Evolutionary conservation across 2,797 vertebrate species (phyloP).

Genomic region (Philypnodon macrostomus): DNA sequence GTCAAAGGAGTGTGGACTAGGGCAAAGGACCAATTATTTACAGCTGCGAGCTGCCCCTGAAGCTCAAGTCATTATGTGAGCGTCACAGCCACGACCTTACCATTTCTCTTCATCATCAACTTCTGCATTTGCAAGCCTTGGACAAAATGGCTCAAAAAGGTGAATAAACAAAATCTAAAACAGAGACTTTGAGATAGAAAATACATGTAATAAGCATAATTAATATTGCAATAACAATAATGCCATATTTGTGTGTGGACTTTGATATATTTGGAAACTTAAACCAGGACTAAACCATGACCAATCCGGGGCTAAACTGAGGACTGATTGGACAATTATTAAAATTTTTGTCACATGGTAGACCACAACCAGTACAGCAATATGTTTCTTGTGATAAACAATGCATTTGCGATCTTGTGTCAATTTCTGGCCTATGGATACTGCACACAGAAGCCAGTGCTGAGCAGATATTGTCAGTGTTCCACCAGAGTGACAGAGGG

Average conservation of each 20-base stretch:
- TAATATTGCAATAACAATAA: slow-evolving; percentile 45
- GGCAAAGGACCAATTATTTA: slow-evolving; percentile 72
- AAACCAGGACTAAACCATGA: no score
- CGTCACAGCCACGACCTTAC: slow-evolving; percentile 56
- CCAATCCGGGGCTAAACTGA: no score
- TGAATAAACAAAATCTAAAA: slow-evolving; percentile 35
- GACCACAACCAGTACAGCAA: no score
- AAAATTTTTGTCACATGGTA: no score
- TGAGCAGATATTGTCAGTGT: slow-evolving; percentile 63
- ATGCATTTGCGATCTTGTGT: no score
- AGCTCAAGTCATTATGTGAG: slow-evolving; percentile 69
- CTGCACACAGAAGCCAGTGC: slow-evolving; percentile 56
- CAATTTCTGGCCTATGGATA: no score
- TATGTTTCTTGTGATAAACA: no score
- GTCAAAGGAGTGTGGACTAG: slow-evolving; percentile 69
- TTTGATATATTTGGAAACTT: no score
- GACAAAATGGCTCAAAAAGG: slow-evolving; percentile 19
- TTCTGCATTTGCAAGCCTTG: slow-evolving; percentile 63
- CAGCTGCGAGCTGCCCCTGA: slow-evolving; percentile 53
- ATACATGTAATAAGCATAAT: no score
- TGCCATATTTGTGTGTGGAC: no score
- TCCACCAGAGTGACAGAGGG: slow-evolving; percentile 34
- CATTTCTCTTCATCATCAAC: slow-evolving; percentile 60
- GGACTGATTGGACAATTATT: no score
- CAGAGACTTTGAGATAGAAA: no score